These are phyloP conservation scores for Atlantisia rogersi DNA, from an alignment of 2,113 vertebrate species.

Conservation along the genomic window DNA sequence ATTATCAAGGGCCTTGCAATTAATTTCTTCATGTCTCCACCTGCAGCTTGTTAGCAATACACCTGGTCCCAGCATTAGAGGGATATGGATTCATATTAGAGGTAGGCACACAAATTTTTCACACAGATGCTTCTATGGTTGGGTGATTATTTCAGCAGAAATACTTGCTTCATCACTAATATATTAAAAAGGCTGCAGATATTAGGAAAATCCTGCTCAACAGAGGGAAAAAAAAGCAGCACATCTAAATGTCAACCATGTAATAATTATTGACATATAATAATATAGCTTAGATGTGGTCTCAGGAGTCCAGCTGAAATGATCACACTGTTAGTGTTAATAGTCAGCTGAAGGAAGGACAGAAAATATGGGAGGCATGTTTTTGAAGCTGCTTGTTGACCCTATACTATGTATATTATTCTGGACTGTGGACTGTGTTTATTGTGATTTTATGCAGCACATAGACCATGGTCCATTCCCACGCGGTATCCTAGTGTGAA, in stretches of 20 bases:
- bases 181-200: not conserved
- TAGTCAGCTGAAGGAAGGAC: not conserved
- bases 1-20: not conserved
- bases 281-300: not conserved
- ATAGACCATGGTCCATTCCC: not conserved
- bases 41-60: constrained; percentile 24
- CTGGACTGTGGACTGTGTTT: not conserved
- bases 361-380: not conserved
- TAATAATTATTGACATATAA: not conserved
- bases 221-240: not conserved
- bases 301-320: not conserved
- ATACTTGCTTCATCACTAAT: not conserved
- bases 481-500: not conserved
- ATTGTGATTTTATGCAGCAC: not conserved
- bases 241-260: not conserved
- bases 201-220: not conserved
- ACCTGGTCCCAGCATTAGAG: not conserved
- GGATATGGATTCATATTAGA: not conserved
- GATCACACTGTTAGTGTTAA: not conserved
- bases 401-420: not conserved
- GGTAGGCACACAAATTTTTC: not conserved
- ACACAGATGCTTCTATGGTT: not conserved
- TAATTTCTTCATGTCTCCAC: constrained; percentile 9
- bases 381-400: not conserved
- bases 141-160: not conserved